Percentiles rank a stretch among this genome's conserved stretches.
Conservation (phyloP, 2,797 vertebrate species). For the Phoeniculus purpureus region DNA sequence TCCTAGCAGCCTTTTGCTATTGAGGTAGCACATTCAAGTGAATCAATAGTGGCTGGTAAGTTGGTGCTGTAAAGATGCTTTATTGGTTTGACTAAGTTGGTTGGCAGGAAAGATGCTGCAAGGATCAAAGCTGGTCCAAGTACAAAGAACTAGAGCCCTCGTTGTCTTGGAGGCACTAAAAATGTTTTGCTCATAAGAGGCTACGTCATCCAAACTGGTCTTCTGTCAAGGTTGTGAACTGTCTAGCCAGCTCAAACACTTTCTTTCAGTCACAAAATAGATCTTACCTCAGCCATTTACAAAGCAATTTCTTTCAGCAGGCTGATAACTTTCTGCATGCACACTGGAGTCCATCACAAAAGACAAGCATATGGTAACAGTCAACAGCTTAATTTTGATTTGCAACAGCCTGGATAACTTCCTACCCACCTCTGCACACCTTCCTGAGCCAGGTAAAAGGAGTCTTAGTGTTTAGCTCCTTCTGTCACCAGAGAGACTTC, state of each 20-base stretch:
- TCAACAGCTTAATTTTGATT: background rate
- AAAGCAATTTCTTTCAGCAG: background rate
- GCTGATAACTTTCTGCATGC: background rate
- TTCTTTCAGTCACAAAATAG: background rate
- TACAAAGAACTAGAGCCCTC: constrained; percentile 9
- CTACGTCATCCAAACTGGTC: background rate
- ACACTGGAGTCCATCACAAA: background rate
- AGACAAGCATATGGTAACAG: background rate
- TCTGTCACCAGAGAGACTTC: background rate
- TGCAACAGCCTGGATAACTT: background rate
- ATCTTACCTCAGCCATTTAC: background rate
- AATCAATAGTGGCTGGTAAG: constrained; percentile 80
- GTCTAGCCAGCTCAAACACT: background rate
- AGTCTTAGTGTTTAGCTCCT: background rate
- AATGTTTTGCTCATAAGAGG: background rate
- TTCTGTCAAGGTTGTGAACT: background rate
- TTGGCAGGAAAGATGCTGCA: constrained; percentile 64
- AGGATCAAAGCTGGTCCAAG: constrained; percentile 55
- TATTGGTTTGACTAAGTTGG: constrained; percentile 74
- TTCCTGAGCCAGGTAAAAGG: background rate
- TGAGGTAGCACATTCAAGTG: constrained; percentile 75
- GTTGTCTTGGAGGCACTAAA: constrained; percentile 15
- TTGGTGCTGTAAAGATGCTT: constrained; percentile 78
- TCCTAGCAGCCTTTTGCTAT: constrained; percentile 78
- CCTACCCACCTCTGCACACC: background rate